Evolutionary conservation across 2,888 invertebrate species (phyloP).

Genomic region (Apamea anceps): DNA sequence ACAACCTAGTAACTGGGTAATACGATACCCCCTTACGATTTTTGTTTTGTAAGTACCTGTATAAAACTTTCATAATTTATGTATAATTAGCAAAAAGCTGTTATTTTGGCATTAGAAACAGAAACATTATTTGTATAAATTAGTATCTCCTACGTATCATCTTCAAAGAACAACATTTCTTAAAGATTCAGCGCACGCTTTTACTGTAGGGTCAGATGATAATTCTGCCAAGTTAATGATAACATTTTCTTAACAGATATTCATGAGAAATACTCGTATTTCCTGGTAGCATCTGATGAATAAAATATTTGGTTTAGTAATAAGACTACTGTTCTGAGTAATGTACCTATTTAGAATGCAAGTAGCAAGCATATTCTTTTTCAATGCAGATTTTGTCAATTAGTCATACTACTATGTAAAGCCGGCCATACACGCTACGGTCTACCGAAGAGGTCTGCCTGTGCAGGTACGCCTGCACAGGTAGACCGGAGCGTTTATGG

Average conservation of each 20-base stretch:
- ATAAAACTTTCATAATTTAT: too few relatives aligned
- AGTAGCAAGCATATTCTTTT: conserved; percentile 1
- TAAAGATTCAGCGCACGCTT: conserved; percentile 14
- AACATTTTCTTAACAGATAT: not conserved
- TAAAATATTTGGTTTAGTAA: conserved; percentile 25
- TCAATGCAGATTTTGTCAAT: not conserved
- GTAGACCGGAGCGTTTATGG: too few relatives aligned
- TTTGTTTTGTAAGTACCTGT: too few relatives aligned
- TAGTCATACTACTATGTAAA: conserved; percentile 19
- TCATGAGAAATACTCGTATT: conserved; percentile 5
- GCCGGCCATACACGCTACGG: too few relatives aligned
- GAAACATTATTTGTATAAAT: too few relatives aligned
- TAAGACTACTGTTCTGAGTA: conserved; percentile 8
- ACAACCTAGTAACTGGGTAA: not conserved
- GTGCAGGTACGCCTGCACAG: too few relatives aligned
- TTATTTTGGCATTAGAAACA: too few relatives aligned
- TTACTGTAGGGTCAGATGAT: conserved; percentile 18
- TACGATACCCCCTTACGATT: not conserved
- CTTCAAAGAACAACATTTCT: conserved; percentile 1
- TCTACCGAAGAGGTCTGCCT: too few relatives aligned
- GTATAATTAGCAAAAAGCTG: too few relatives aligned
- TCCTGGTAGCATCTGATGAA: conserved; percentile 29
- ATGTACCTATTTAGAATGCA: conserved; percentile 20
- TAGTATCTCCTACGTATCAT: not conserved
- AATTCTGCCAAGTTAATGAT: conserved; percentile 30